phyloP scores from a whole-genome alignment of 2,113 vertebrate genomes.

The Lonchura striata region DNA sequence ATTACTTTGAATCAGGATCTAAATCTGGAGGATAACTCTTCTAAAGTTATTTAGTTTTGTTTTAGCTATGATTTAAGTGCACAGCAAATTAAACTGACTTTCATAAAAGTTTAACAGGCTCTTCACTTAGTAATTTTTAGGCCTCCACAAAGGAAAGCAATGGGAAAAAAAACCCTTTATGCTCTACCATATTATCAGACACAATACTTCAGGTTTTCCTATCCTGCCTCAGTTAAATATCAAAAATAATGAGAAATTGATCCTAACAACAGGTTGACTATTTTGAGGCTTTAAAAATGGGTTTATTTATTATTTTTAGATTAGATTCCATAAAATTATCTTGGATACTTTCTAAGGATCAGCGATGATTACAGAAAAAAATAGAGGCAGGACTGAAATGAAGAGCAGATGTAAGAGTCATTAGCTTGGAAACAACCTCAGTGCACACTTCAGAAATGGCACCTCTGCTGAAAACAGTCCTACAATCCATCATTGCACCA shows the following conservation, averaged over 20 bases:
- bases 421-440: not conserved
- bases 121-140: not conserved
- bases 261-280: not conserved
- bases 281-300: not conserved
- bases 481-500: not conserved
- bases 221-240: not conserved
- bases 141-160: not conserved
- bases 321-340: not conserved
- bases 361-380: not conserved
- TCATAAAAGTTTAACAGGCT: not conserved
- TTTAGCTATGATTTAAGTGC: not conserved
- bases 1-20: not conserved
- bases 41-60: not conserved
- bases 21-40: not conserved
- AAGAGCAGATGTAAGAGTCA: not conserved
- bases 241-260: not conserved
- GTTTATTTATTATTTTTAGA: not conserved
- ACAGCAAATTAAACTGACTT: not conserved
- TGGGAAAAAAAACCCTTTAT: not conserved
- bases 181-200: not conserved
- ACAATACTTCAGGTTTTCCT: not conserved
- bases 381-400: not conserved
- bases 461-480: not conserved
- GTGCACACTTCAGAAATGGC: not conserved
- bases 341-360: not conserved